Evolutionary conservation across 2,797 vertebrate genomes (phyloP).

Genomic region (Anguilla pacifica): DNA sequence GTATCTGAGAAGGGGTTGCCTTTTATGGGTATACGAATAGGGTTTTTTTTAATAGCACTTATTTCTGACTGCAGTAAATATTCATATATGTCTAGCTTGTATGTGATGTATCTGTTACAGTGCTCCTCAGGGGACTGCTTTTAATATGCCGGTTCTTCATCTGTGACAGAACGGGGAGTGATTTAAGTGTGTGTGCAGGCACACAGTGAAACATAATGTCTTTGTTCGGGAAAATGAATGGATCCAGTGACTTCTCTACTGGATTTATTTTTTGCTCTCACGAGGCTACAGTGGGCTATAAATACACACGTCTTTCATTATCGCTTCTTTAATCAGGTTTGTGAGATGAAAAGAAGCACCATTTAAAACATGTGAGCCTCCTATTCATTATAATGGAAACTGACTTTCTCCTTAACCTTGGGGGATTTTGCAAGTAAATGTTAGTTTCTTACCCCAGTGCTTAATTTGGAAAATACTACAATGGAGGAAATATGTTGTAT

Average conservation of each 20-base stretch:
- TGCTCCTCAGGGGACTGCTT: neutral
- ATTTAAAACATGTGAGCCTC: neutral
- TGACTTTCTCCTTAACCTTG: neutral
- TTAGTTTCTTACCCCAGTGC: neutral
- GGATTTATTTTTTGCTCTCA: neutral
- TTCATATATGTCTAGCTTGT: neutral
- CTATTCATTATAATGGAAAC: neutral
- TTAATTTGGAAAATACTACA: neutral
- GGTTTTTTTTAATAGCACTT: neutral
- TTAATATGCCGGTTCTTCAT: constrained; percentile 7
- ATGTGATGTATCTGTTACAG: neutral
- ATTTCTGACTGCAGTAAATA: neutral
- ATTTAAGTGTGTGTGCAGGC: neutral
- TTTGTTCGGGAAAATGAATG: neutral
- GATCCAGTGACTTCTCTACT: neutral
- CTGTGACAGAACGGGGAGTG: neutral
- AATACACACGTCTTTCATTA: neutral
- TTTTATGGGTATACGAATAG: neutral
- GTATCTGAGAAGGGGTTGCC: neutral
- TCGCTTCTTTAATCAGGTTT: neutral
- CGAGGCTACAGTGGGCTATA: neutral
- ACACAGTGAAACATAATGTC: neutral
- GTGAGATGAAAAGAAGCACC: neutral
- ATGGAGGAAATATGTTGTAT: neutral
- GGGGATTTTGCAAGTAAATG: neutral